Evolutionary conservation across 2,797 vertebrate genomes (phyloP).

Genomic region (Morus bassanus): DNA sequence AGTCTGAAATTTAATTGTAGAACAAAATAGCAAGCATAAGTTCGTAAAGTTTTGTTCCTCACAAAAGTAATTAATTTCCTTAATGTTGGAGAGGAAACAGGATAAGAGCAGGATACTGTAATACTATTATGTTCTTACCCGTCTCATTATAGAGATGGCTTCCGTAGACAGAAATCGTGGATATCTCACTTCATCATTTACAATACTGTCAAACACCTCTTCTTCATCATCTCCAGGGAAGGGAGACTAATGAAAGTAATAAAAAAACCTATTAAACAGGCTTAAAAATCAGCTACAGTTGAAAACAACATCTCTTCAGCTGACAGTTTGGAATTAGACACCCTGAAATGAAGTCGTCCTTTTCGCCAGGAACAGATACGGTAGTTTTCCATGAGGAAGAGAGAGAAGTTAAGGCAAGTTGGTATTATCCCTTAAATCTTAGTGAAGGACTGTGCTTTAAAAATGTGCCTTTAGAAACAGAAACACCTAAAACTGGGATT

Average conservation of each 20-base stretch:
- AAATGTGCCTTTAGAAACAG: neutral
- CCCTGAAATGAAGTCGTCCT: neutral
- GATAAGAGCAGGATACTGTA: neutral
- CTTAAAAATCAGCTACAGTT: neutral
- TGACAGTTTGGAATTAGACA: neutral
- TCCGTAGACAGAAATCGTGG: conserved; percentile 96
- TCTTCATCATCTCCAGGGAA: conserved; percentile 99
- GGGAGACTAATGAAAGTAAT: conserved; percentile 83
- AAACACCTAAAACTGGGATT: neutral
- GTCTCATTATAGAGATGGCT: conserved; percentile 98
- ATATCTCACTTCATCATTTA: conserved; percentile 98
- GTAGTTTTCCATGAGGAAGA: neutral
- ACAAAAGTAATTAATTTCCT: neutral
- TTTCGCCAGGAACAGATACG: neutral
- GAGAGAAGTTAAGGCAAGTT: neutral
- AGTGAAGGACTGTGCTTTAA: neutral
- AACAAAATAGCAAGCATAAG: rapidly evolving
- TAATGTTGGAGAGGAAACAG: neutral
- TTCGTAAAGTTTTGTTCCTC: neutral
- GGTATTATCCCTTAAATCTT: neutral
- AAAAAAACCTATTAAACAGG: neutral
- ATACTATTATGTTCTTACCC: conserved; percentile 77
- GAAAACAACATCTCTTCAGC: neutral
- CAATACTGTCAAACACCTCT: conserved; percentile 99
- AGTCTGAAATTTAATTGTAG: neutral